A percentile compares a stretch with the other conserved stretches of the same genome.
phyloP scores from a whole-genome alignment of 2,888 invertebrate genomes.

The Andrena camellia region DNA sequence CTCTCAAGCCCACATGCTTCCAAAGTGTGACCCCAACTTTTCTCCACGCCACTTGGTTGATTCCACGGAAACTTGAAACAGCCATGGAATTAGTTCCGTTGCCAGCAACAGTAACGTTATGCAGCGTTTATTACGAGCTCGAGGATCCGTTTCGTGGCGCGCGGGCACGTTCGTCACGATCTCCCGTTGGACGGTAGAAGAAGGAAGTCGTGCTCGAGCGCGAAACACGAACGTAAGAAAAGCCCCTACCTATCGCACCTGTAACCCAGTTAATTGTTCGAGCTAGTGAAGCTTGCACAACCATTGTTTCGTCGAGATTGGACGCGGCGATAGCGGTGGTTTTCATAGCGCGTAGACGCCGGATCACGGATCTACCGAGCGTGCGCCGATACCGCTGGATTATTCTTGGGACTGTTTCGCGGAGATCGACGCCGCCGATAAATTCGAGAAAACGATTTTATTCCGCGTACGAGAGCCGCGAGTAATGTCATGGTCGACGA shows the following conservation, averaged over 20 bases:
- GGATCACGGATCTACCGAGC: slow-evolving; percentile 32
- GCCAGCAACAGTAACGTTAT: too few species aligned
- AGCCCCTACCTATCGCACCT: slow-evolving; percentile 69
- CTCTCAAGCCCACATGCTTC: too few species aligned
- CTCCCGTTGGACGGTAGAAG: not conserved
- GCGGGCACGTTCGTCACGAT: too few species aligned
- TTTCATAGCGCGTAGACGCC: slow-evolving; percentile 39
- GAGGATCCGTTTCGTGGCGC: too few species aligned
- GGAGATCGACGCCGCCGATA: slow-evolving; percentile 52
- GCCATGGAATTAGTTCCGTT: too few species aligned
- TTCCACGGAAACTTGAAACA: too few species aligned
- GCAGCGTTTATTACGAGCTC: too few species aligned
- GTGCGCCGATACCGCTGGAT: slow-evolving; percentile 24
- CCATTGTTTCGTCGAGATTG: slow-evolving; percentile 68
- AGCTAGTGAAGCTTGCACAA: slow-evolving; percentile 63
- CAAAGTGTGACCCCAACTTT: too few species aligned
- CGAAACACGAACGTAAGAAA: slow-evolving; percentile 12
- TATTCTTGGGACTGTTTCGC: slow-evolving; percentile 18
- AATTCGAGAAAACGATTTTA: slow-evolving; percentile 27
- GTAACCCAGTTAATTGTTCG: slow-evolving; percentile 77
- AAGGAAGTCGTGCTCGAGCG: slow-evolving; percentile 1
- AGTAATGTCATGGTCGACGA: slow-evolving; percentile 67
- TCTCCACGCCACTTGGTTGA: too few species aligned
- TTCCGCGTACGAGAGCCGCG: slow-evolving; percentile 16
- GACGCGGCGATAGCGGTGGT: slow-evolving; percentile 60